Evolutionary conservation across 1,140 invertebrate species (phyloP), one percentile per base, ranked within the genome.

Genomic region (Sarcophaga peregrina): DNA sequence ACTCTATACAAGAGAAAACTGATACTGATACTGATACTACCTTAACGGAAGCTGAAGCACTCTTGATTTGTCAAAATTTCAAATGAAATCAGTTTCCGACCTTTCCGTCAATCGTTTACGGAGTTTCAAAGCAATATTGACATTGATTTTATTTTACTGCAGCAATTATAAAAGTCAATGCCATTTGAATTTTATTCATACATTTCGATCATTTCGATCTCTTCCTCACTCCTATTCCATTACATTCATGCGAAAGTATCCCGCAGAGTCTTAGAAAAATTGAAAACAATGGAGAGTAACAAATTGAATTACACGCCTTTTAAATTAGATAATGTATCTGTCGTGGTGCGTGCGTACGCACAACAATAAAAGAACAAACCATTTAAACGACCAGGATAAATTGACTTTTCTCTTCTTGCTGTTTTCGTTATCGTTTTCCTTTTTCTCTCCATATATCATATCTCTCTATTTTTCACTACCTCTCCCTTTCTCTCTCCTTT

Each of bases 231-330:
- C 13, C 45, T n/a, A n/a, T n/a, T n/a, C n/a, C 9, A 46, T 37
- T 76, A 15, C 74, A 46, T 48, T n/a, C 74, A 37, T 15, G 17
- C 25, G 17, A 78, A 78, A 50, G 8, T 78, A 50, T 78, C 75
- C 75, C 75, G 75, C 75, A 50, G 75, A 78, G 75, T 25, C 75
- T 52, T 78, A 52, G n/a, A 50, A 78, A 52, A 68, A 8, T 9
- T 25, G 4, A n/a, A 45, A 52, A 78, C 75, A 78, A 78, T 78
- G 50, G 3, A 17, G 8, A 50, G 11, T 50, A 8, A 78, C 75
- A 78, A 78, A 78, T 78, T 78, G 75, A 48, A 78, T 78, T 78
- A 78, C 75, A 78, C 75, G 75, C 75, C 75, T 78, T 78, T 78
- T 78, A 52, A 78, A 78, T 78, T 78, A 78, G 48, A 48, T 50